Conservation (phyloP, 2,113 vertebrate species). For the Brachypodius melanocephalos region DNA sequence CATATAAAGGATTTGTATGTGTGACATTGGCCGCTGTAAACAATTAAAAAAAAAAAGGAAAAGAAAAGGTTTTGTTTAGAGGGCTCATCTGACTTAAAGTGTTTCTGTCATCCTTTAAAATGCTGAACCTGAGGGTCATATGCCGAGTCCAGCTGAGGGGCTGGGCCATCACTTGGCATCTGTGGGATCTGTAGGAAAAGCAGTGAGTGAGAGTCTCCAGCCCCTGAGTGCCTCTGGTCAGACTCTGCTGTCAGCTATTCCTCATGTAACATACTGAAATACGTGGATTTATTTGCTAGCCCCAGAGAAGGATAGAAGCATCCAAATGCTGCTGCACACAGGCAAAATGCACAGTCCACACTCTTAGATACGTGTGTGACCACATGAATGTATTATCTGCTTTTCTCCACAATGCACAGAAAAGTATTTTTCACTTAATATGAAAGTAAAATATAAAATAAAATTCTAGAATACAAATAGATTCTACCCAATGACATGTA, state of each 20-base stretch:
- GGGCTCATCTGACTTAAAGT: constrained; percentile 2
- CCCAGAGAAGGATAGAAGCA: neutral
- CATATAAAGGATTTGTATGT: neutral
- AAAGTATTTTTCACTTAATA: neutral
- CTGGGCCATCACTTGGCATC: neutral
- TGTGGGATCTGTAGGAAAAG: neutral
- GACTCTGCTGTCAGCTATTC: neutral
- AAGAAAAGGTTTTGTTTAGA: neutral
- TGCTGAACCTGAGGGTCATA: constrained; percentile 23
- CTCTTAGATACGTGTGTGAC: neutral
- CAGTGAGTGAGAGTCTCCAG: neutral
- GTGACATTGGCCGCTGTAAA: neutral
- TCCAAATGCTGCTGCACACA: neutral
- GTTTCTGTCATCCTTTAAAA: constrained; percentile 45
- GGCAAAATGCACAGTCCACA: neutral
- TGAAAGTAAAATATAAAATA: neutral
- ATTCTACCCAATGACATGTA: neutral
- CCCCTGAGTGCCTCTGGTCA: neutral
- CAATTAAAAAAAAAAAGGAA: neutral
- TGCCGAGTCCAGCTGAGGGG: constrained; percentile 15
- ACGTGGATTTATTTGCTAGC: neutral
- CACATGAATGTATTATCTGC: neutral
- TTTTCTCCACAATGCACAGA: neutral
- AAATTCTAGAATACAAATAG: neutral
- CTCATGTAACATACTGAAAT: neutral